These are phyloP conservation scores for Peromyscus maniculatus DNA, from an alignment of 2,113 vertebrate genomes.

Conservation along the genomic window DNA sequence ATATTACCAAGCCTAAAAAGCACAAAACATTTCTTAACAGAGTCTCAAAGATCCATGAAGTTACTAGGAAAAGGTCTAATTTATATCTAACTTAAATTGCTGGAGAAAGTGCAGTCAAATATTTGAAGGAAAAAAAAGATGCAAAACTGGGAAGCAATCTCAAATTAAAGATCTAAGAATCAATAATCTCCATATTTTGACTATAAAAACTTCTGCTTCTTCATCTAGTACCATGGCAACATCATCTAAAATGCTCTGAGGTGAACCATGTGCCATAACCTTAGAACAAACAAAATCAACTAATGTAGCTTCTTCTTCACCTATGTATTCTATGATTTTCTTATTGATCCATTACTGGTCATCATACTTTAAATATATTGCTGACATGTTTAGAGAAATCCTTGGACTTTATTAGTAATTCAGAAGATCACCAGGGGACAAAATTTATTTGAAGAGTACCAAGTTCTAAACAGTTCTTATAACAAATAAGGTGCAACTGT, in stretches of 20 bases:
- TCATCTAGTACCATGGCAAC: conserved; percentile 99
- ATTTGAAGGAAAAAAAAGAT: not conserved
- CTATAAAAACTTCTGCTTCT: conserved; percentile 99
- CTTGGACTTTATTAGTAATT: conserved; percentile 79
- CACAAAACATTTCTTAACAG: not conserved
- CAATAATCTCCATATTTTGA: conserved; percentile 99
- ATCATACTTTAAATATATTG: conserved; percentile 80
- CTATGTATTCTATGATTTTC: conserved; percentile 99
- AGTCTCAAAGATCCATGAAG: not conserved
- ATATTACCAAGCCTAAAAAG: not conserved
- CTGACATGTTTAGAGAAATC: conserved; percentile 69
- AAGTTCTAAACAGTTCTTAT: conserved; percentile 84
- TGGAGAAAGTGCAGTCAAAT: not conserved
- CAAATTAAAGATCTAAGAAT: not conserved
- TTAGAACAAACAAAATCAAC: conserved; percentile 99
- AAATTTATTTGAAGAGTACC: conserved; percentile 84
- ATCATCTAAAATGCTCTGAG: conserved; percentile 98
- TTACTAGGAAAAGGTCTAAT: not conserved
- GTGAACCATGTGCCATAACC: conserved; percentile 99
- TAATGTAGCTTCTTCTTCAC: conserved; percentile 97
- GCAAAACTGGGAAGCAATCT: not conserved
- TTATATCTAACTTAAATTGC: not conserved
- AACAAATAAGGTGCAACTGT: conserved; percentile 84
- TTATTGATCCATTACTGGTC: conserved; percentile 97
- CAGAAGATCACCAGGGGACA: conserved; percentile 83